phyloP scores from a whole-genome alignment of 1,140 invertebrate species.

The Tenebrio molitor region DNA sequence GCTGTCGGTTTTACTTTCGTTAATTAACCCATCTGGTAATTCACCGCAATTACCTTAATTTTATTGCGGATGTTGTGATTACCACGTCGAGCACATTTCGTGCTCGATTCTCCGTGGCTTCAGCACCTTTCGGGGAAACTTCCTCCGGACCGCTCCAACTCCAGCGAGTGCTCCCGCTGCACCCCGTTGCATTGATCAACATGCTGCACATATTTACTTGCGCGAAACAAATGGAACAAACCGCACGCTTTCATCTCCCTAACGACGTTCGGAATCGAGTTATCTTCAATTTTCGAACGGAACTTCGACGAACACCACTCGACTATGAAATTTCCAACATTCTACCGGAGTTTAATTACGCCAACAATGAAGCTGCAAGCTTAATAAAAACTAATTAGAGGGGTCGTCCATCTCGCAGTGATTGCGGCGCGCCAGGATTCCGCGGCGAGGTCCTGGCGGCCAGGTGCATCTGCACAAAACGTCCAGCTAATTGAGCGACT shows the following conservation, averaged over 20 bases:
- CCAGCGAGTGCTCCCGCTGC: no score
- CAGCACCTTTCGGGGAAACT: no score
- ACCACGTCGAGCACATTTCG: neutral
- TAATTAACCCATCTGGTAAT: slow-evolving; percentile 27
- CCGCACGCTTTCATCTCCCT: neutral
- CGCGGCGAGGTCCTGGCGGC: no score
- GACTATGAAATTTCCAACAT: slow-evolving; percentile 21
- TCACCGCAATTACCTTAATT: slow-evolving; percentile 7
- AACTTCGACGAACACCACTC: neutral
- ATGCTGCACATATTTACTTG: neutral
- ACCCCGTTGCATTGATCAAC: no score
- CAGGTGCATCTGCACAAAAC: no score
- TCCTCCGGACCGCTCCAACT: no score
- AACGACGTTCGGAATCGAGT: neutral
- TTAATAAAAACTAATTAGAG: slow-evolving; percentile 23
- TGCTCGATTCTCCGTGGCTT: no score
- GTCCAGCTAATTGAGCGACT: no score
- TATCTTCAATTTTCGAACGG: slow-evolving; percentile 10
- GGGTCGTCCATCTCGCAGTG: neutral
- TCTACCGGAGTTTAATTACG: slow-evolving; percentile 29
- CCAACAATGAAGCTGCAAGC: slow-evolving; percentile 27
- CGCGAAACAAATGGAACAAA: neutral
- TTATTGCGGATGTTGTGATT: slow-evolving; percentile 30
- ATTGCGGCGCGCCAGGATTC: no score
- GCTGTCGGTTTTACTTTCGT: slow-evolving; percentile 4